Evolutionary conservation across 2,797 vertebrate genomes (phyloP).

Genomic region (Graptemys geographica): DNA sequence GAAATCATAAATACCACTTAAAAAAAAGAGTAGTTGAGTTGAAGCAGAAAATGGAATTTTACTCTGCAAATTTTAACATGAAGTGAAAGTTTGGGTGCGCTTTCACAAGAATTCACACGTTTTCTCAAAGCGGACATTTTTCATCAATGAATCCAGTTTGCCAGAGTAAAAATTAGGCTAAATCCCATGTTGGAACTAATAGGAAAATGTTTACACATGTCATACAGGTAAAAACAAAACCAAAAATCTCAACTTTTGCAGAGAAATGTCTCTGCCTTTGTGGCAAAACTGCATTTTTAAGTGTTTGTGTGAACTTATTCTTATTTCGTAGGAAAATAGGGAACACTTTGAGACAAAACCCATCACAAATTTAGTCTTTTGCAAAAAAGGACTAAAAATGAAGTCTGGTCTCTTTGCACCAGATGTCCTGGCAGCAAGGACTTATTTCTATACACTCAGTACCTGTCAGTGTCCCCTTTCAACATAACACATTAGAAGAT

Average conservation of each 20-base stretch:
- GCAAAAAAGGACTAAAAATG: neutral
- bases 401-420: neutral
- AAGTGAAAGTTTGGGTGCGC: neutral
- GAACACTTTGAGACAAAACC: neutral
- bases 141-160: neutral
- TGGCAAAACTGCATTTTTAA: neutral
- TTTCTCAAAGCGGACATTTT: slow-evolving; percentile 41
- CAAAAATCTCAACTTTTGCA: neutral
- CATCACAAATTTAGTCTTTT: slow-evolving; percentile 6
- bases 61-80: neutral
- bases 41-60: neutral
- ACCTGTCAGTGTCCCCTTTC: neutral
- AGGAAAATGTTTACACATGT: neutral
- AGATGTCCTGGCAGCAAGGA: slow-evolving; percentile 10
- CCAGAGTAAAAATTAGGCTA: slow-evolving; percentile 50
- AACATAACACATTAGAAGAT: neutral
- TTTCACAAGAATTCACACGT: slow-evolving; percentile 39
- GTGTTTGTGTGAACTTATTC: neutral
- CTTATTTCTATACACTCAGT: neutral
- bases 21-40: neutral
- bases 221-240: neutral
- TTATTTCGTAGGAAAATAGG: neutral
- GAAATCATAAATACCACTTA: neutral
- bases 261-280: neutral
- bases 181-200: slow-evolving; percentile 47